Evolutionary conservation across 2,113 vertebrate species (phyloP).

Genomic region (Suncus etruscus): DNA sequence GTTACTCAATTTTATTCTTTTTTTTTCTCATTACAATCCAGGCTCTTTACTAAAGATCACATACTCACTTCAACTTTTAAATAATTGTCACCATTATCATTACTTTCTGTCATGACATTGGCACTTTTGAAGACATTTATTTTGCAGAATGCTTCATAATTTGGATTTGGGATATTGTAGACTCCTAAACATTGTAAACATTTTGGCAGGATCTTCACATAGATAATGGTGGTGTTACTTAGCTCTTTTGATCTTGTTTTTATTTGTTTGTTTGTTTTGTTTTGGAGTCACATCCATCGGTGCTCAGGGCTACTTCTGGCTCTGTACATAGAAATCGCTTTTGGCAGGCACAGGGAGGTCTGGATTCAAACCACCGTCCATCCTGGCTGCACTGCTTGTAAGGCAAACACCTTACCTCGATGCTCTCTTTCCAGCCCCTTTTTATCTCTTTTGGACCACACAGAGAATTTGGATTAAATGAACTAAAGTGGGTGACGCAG

Average conservation of each 20-base stretch:
- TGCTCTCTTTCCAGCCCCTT: too few species aligned
- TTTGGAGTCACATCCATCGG: too few species aligned
- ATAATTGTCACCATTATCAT: not conserved
- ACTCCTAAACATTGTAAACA: not conserved
- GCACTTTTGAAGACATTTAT: constrained; percentile 21
- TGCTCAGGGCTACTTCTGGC: too few species aligned
- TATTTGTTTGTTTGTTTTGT: too few species aligned
- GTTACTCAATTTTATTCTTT: not conserved
- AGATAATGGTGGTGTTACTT: not conserved
- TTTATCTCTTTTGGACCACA: not conserved
- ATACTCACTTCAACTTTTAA: constrained; percentile 14
- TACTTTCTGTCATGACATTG: not conserved
- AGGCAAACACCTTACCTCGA: too few species aligned
- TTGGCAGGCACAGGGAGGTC: too few species aligned
- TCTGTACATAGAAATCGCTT: too few species aligned
- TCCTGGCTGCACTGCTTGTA: too few species aligned
- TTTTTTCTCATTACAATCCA: not conserved
- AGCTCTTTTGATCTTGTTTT: not conserved
- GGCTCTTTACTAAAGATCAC: not conserved
- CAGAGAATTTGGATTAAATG: not conserved
- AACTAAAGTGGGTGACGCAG: not conserved
- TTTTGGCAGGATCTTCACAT: not conserved
- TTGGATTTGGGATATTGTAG: not conserved
- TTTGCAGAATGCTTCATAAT: not conserved
- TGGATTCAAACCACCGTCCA: not conserved